These are phyloP conservation scores for Unio pictorum DNA, from an alignment of 2,888 invertebrate genomes.

Conservation along the genomic window DNA sequence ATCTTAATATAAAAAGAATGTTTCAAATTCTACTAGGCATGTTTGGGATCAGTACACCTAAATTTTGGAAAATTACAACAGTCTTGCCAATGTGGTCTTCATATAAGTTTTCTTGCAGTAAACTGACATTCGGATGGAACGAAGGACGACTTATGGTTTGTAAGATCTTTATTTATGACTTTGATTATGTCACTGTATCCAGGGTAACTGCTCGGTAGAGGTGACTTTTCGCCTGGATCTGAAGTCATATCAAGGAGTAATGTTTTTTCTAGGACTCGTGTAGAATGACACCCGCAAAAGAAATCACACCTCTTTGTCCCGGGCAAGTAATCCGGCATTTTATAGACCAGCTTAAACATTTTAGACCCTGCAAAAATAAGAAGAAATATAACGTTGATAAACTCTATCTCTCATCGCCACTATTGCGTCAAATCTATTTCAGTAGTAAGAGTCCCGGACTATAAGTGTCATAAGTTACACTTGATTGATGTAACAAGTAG, in stretches of 20 bases:
- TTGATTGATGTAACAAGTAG: too few species aligned
- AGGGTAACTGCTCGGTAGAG: slow-evolving; percentile 49
- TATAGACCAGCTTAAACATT: slow-evolving; percentile 68
- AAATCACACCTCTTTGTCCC: slow-evolving; percentile 57
- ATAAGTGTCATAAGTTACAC: too few species aligned
- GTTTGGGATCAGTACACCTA: slow-evolving; percentile 39
- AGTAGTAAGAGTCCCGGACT: too few species aligned
- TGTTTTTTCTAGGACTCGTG: slow-evolving; percentile 70
- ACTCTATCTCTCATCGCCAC: too few species aligned
- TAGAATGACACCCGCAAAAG: slow-evolving; percentile 53
- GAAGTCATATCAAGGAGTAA: slow-evolving; percentile 71
- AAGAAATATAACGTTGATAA: too few species aligned
- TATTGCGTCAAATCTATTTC: too few species aligned
- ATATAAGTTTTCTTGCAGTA: slow-evolving; percentile 50
- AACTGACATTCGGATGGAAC: slow-evolving; percentile 56
- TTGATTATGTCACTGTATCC: slow-evolving; percentile 24
- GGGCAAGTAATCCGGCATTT: slow-evolving; percentile 60
- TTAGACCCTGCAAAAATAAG: slow-evolving; percentile 30
- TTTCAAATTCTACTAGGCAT: background rate
- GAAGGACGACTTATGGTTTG: slow-evolving; percentile 50
- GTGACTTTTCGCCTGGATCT: slow-evolving; percentile 72
- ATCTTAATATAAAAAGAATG: too few species aligned
- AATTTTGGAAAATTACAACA: slow-evolving; percentile 70
- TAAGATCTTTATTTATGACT: slow-evolving; percentile 44
- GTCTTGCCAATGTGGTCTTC: slow-evolving; percentile 68